Base-by-base conservation (phyloP, 2,888 invertebrate genomes). In the Pinctada fucata region DNA sequence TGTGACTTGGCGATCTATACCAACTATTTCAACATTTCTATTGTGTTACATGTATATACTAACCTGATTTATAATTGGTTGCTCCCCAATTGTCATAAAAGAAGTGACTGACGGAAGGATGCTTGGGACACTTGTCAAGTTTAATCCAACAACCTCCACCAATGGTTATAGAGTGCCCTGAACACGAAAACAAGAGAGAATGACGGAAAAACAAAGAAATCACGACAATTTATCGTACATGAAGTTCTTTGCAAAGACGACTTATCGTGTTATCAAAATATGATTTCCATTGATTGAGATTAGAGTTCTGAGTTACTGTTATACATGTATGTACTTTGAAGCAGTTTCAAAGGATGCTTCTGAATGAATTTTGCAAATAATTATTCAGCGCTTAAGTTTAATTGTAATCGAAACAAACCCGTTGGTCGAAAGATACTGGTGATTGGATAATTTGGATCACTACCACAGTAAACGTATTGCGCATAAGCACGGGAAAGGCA, bases 121-220 rank as follows among this genome's bases (percentile, higher is more conserved):
- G 78, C 13, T 76, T 76, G 1, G 84, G 83, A 72, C 87, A 88
- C n/a, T 81, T 77, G 2, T 79, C 66, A 31, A 86, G 69, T 48
- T 85, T 78, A 16, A 88, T 86, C 88, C 88, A 88, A 75, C 88
- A 88, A 3, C 88, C 88, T 3, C 75, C 82, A 16, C 86, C 87
- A 1, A 84, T 85, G 16, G 84, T 84, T 47, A 75, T 65, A 10
- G 65, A 69, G 1, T 82, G 81, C 47, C 87, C 87, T 88, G 65
- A 3, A 48, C 3, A 6, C 8, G 13, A 47, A 47, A 50, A 52
- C 31, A 49, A 45, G 52, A 13, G 13, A 47, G 3, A 31, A 8
- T n/a, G 31, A 2, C n/a, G 6, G n/a, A 65, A 13, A 65, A 47
- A 74, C 65, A 16, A 31, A 6, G 3, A 13, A 6, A 8, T n/a